Conservation (phyloP, 2,113 vertebrate genomes). For the Proterorhinus semilunaris region DNA sequence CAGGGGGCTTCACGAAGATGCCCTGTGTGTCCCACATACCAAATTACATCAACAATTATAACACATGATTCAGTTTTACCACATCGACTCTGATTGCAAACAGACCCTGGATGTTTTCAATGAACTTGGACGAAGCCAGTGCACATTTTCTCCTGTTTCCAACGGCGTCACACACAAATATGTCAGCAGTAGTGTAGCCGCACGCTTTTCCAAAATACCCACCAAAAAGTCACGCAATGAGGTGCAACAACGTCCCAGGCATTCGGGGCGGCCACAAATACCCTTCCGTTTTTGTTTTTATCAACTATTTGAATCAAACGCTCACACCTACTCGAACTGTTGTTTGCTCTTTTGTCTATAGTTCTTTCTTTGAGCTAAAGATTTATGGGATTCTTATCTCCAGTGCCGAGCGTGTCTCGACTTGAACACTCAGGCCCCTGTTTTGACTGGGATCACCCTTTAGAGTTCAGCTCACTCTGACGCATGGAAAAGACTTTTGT, state of each 20-base stretch:
- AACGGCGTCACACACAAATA: constrained; percentile 59
- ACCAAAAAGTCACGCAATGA: constrained; percentile 57
- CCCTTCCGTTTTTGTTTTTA: constrained; percentile 11
- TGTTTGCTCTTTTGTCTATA: constrained; percentile 37
- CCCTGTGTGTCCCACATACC: constrained; percentile 28
- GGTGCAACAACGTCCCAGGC: constrained; percentile 3
- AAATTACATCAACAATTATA: constrained; percentile 38
- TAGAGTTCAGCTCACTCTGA: constrained; percentile 28
- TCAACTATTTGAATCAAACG: constrained; percentile 30
- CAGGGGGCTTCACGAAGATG: constrained; percentile 24
- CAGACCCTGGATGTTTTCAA: constrained; percentile 66
- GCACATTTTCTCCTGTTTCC: constrained; percentile 54
- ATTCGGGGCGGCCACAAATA: constrained; percentile 16
- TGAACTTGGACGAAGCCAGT: constrained; percentile 40
- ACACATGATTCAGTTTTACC: constrained; percentile 39
- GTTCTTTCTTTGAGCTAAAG: constrained; percentile 28
- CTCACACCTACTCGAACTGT: constrained; percentile 8
- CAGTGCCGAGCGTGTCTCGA: constrained; percentile 37
- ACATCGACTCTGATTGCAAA: constrained; percentile 54
- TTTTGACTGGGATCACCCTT: constrained; percentile 49
- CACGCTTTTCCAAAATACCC: constrained; percentile 54
- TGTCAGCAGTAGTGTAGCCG: constrained; percentile 54
- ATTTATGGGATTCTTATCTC: constrained; percentile 50
- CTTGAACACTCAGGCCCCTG: constrained; percentile 44
- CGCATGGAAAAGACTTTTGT: constrained; percentile 18